phyloP scores from a whole-genome alignment of 2,113 vertebrate species.

The Oncorhynchus mykiss region DNA sequence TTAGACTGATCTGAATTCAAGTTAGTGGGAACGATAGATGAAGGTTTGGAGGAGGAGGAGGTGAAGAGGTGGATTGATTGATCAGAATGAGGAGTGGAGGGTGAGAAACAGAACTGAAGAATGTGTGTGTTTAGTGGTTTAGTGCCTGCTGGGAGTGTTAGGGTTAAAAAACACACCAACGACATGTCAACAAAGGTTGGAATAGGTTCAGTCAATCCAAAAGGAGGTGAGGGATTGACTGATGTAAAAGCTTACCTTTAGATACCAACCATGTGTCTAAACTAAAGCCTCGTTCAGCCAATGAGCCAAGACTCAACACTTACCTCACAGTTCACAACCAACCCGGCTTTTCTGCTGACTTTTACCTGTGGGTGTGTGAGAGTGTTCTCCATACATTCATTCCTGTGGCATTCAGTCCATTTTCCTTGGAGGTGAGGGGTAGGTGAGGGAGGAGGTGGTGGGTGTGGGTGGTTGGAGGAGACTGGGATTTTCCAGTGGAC shows the following conservation, averaged over 20 bases:
- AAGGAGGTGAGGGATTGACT: slow-evolving; percentile 44
- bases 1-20: not conserved
- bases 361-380: slow-evolving; percentile 74
- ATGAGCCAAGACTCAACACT: slow-evolving; percentile 52
- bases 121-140: slow-evolving; percentile 23
- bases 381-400: slow-evolving; percentile 70
- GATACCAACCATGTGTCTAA: slow-evolving; percentile 28
- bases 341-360: slow-evolving; percentile 49
- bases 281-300: slow-evolving; percentile 22
- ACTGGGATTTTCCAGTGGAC: slow-evolving; percentile 48
- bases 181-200: slow-evolving; percentile 57
- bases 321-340: slow-evolving; percentile 56
- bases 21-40: slow-evolving; percentile 28
- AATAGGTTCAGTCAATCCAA: slow-evolving; percentile 29
- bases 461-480: slow-evolving; percentile 62
- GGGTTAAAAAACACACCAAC: slow-evolving; percentile 38
- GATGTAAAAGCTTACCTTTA: slow-evolving; percentile 57
- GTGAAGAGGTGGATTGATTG: slow-evolving; percentile 47
- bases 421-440: slow-evolving; percentile 68
- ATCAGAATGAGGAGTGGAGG: slow-evolving; percentile 55
- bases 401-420: slow-evolving; percentile 64
- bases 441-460: slow-evolving; percentile 60
- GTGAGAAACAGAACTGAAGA: slow-evolving; percentile 33
- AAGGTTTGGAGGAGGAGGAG: slow-evolving; percentile 59
- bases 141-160: slow-evolving; percentile 41